Conservation (phyloP, 2,113 vertebrate species). For the Prolemur simus region DNA sequence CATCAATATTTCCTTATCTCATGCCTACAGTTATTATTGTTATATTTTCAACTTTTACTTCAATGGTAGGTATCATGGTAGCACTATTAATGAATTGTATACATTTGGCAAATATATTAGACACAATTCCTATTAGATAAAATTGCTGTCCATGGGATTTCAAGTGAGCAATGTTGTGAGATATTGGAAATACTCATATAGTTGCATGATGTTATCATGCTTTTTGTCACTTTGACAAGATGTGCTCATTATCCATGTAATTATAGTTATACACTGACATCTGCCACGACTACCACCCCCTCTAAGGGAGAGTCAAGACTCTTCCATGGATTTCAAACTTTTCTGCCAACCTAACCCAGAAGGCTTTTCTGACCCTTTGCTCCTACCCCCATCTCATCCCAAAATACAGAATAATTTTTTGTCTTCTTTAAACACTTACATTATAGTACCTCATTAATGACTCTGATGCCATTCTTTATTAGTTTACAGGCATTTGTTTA, state of each 20-base stretch:
- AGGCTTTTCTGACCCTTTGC: not conserved
- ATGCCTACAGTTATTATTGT: slow-evolving; percentile 77
- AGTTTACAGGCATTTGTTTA: not conserved
- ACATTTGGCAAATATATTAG: not conserved
- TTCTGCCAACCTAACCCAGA: not conserved
- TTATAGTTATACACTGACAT: not conserved
- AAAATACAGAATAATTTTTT: not conserved
- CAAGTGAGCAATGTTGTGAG: not conserved
- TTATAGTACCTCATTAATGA: not conserved
- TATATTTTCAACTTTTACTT: not conserved
- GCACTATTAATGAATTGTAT: not conserved
- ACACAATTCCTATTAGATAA: not conserved
- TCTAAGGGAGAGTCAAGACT: not conserved
- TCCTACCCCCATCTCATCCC: not conserved
- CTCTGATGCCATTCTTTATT: not conserved
- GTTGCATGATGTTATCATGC: not conserved
- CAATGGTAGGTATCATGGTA: not conserved
- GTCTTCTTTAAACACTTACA: not conserved
- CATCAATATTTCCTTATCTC: slow-evolving; percentile 80
- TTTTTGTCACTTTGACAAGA: not conserved
- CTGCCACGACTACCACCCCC: too few relatives aligned
- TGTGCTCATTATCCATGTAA: not conserved
- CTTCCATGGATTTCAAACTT: not conserved
- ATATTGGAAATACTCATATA: not conserved
- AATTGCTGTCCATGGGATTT: not conserved